Conservation (phyloP, 2,888 invertebrate genomes). For the Smittia sp. region DNA sequence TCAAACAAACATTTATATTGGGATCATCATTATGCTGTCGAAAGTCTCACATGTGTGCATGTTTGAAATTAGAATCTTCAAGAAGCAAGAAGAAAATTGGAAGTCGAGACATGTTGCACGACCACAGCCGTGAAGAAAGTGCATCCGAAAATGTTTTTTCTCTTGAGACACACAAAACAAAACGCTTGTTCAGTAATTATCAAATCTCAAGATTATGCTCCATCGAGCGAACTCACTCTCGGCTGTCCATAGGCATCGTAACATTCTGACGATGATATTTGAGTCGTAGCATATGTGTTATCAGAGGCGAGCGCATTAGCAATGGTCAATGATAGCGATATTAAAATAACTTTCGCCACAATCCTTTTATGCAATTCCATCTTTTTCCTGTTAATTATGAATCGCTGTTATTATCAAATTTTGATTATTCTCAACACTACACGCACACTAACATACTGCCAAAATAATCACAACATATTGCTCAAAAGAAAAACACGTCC, state of each 20-base stretch:
- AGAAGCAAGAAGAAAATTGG: neutral
- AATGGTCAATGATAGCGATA: conserved; percentile 12
- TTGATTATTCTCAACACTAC: conserved; percentile 33
- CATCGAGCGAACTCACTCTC: conserved; percentile 52
- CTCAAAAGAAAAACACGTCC: conserved; percentile 18
- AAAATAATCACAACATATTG: conserved; percentile 6
- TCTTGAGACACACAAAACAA: neutral
- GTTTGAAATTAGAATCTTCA: conserved; percentile 27
- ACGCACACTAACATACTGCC: conserved; percentile 23
- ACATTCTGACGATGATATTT: conserved; percentile 49
- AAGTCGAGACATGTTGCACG: conserved; percentile 2
- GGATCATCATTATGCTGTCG: conserved; percentile 23
- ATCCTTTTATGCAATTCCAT: conserved; percentile 8
- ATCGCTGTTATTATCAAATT: conserved; percentile 27
- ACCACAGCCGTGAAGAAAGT: conserved; percentile 10
- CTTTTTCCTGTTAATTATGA: conserved; percentile 1
- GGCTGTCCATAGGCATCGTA: conserved; percentile 58
- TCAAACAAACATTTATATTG: conserved; percentile 20
- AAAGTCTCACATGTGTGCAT: conserved; percentile 4
- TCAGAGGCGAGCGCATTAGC: conserved; percentile 6
- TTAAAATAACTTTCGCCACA: neutral
- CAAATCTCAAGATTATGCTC: conserved; percentile 5
- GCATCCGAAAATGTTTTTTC: conserved; percentile 1
- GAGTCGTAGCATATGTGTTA: conserved; percentile 37
- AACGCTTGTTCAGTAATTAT: neutral